These are phyloP conservation scores for Pangasius macronema DNA, from an alignment of 2,797 vertebrate species.

Conservation along the genomic window DNA sequence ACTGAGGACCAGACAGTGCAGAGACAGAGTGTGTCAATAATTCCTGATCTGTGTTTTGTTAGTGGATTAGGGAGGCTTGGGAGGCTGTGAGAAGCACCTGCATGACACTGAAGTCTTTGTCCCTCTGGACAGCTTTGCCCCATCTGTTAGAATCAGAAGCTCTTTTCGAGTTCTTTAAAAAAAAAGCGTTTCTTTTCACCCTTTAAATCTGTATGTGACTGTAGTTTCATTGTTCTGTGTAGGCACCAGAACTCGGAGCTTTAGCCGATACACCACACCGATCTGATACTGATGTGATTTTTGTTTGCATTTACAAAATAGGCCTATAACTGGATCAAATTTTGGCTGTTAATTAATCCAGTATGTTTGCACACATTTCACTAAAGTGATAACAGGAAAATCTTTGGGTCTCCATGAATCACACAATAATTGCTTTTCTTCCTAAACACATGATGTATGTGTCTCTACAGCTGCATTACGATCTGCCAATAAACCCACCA, in stretches of 20 bases:
- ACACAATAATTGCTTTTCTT: neutral
- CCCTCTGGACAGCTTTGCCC: slow-evolving; percentile 38
- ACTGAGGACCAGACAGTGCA: slow-evolving; percentile 63
- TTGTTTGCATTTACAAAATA: neutral
- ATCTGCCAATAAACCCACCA: neutral
- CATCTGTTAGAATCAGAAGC: slow-evolving; percentile 38
- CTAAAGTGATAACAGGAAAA: neutral
- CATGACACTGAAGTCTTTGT: slow-evolving; percentile 58
- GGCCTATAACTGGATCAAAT: no score
- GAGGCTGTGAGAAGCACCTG: slow-evolving; percentile 65
- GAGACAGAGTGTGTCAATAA: slow-evolving; percentile 68
- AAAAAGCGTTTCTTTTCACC: neutral
- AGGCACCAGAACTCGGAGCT: neutral
- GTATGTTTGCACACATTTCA: neutral
- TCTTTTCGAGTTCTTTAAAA: neutral
- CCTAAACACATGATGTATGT: neutral
- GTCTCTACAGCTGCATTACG: neutral
- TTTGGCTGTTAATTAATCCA: neutral
- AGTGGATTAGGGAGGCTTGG: slow-evolving; percentile 66
- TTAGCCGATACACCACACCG: neutral
- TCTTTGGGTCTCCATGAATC: neutral
- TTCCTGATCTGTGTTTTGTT: slow-evolving; percentile 72
- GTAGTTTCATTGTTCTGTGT: slow-evolving; percentile 23
- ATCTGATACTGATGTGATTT: neutral
- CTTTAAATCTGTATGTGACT: slow-evolving; percentile 21